phyloP scores from a whole-genome alignment of 2,113 vertebrate species.

The Cacatua alba region DNA sequence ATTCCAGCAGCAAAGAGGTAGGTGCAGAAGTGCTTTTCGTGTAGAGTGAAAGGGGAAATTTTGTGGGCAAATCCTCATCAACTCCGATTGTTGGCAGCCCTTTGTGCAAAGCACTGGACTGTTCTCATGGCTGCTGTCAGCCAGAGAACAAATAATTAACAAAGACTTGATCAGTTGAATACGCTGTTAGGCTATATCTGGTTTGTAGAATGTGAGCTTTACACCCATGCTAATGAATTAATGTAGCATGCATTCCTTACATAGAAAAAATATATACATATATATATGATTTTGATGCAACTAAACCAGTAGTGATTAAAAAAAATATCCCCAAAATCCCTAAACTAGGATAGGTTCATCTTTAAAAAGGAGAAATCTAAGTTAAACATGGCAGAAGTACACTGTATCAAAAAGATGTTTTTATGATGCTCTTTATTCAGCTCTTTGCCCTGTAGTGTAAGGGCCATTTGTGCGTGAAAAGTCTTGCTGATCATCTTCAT shows the following conservation, averaged over 20 bases:
- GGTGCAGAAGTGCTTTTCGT: background rate
- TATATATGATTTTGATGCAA: background rate
- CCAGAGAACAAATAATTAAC: background rate
- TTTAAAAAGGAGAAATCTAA: constrained; percentile 34
- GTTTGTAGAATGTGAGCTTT: background rate
- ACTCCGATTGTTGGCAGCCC: constrained; percentile 42
- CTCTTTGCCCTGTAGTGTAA: constrained; percentile 38
- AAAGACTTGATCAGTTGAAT: background rate
- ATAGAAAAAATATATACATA: background rate
- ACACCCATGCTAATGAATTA: background rate
- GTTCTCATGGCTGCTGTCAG: constrained; percentile 3
- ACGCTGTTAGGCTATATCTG: background rate
- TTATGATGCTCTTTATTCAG: constrained; percentile 44
- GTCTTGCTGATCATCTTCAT: constrained; percentile 71
- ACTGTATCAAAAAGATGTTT: background rate
- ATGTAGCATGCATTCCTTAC: background rate
- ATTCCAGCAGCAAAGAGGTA: constrained; percentile 35
- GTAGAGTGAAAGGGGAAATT: background rate
- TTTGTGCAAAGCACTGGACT: constrained; percentile 23
- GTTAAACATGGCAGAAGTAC: constrained; percentile 46
- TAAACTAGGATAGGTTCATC: constrained; percentile 46
- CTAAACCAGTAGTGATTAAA: constrained; percentile 44
- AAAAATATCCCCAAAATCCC: constrained; percentile 45
- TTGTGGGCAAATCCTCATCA: constrained; percentile 14
- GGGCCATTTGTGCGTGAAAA: constrained; percentile 67